A percentile compares a stretch with the other conserved stretches of the same genome.
Evolutionary conservation across 2,797 vertebrate species (phyloP).

Genomic region (Enteromius fasciolatus): DNA sequence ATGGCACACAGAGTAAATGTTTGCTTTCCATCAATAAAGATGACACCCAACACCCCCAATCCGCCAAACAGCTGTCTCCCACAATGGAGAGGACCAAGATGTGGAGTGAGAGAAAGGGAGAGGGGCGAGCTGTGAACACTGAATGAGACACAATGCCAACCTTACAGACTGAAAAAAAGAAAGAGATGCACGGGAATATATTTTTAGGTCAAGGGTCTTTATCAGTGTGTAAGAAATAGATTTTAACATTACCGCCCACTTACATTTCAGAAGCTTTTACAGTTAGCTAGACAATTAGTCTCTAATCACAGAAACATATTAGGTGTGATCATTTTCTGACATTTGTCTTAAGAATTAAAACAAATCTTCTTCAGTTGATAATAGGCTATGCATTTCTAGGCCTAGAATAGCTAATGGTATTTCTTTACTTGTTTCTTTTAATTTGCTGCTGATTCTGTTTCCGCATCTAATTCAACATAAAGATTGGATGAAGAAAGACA

Average conservation of each 20-base stretch:
- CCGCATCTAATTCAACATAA: neutral
- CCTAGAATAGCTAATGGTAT: neutral
- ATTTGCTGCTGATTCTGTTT: neutral
- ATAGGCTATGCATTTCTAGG: neutral
- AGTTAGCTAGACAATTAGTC: neutral
- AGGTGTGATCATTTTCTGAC: neutral
- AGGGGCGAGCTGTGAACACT: conserved; percentile 40
- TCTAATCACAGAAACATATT: neutral
- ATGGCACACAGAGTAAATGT: conserved; percentile 62
- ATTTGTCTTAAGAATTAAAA: neutral
- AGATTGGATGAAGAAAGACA: neutral
- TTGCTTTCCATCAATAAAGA: conserved; percentile 63
- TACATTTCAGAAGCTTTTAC: neutral
- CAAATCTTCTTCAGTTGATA: neutral
- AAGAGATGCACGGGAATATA: conserved; percentile 3
- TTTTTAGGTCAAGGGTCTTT: neutral
- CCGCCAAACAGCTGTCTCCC: conserved; percentile 58
- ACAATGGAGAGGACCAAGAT: conserved; percentile 42
- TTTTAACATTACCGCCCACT: neutral
- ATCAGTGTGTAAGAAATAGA: neutral
- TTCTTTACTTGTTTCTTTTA: neutral
- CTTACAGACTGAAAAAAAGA: neutral
- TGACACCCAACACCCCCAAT: conserved; percentile 61
- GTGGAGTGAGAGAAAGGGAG: conserved; percentile 28
- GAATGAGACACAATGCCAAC: conserved; percentile 39